Evolutionary conservation across 2,888 invertebrate genomes (phyloP), one percentile per base, ranked within the genome.

Genomic region (Pandemis heparana): DNA sequence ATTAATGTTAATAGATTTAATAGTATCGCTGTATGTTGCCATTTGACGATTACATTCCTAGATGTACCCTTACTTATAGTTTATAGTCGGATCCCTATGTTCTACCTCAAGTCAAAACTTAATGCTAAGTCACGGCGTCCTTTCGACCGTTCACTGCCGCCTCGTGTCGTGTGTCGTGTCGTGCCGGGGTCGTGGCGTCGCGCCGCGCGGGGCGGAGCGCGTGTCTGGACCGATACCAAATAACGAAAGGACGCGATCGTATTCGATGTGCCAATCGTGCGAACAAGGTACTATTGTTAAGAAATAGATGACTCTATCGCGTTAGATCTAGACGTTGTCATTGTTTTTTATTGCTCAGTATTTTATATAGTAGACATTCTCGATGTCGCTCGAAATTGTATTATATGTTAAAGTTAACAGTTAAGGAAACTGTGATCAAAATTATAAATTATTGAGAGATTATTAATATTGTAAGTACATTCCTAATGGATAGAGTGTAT

Each of bases 371-470:
- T 88, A 87, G 91, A 88, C 85, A 87, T 87, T 84, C 78, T 84
- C 82, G 79, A 85, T 82, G 88, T 87, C 88, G 89, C 89, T 90
- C 87, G 92, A 91, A 92, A 91, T 93, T 93, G 92, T 94, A 92
- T 89, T 88, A 91, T 91, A 92, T 88, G 92, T 94, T 93, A 91
- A 90, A 87, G 86, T 92, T 93, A 92, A 94, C 92, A 93, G 92
- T 93, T 91, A 94, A 93, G 92, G 85, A 90, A 89, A 92, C 94
- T 94, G 94, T 94, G 94, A 94, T 94, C 92, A 91, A 94, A 94
- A 94, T 94, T 94, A 94, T 94, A 92, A 93, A 94, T 92, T 94
- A 94, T 92, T 93, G 92, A 94, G 92, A 94, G 93, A 94, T 94
- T 94, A 92, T 93, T 90, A 92, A 84, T 88, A 92, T 88, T 91